Evolutionary conservation across 1,140 invertebrate species (phyloP), one percentile per base, ranked within the genome.

Genomic region (Musca domestica): DNA sequence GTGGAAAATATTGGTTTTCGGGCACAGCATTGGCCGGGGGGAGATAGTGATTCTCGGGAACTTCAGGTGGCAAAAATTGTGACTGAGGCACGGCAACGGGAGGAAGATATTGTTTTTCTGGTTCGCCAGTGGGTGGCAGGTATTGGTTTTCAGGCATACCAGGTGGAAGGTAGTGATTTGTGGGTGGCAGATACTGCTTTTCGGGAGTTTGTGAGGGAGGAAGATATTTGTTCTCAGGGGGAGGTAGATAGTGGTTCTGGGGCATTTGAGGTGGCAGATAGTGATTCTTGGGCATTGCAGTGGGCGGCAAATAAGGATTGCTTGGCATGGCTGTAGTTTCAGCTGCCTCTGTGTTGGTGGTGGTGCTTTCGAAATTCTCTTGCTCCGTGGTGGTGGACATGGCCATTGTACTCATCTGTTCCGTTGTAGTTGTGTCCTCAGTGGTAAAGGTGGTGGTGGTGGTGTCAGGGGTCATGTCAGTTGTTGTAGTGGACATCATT

Each of bases 1-100:
- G 56, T 19, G 56, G 56, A 15, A 64, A 14, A 48, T 64, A 47
- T 23, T 48, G 41, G 10, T 48, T 47, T 64, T 77, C 41, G 15
- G 66, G 17, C 70, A 71, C 3, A 67, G 66, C 48, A 7, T 4
- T 2, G 2, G 14, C 12, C 6, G 56, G 14, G 15, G 56, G n/a
- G n/a, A 61, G 19, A 61, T 61, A 61, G 2, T 19, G 56, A 61
- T 34, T 61, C 20, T 61, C 27, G 17, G 56, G 56, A 9, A 61
- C 17, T 19, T 49, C 64, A n/a, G 61, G 34, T 48, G 30, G 34
- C n/a, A 64, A 46, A 22, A 49, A 10, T 23, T 49, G 12, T 12
- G 48, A 7, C 49, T 34, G 20, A 7, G 25, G 15, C 17, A 17
- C 17, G 17, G 25, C 17, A 12, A 25, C 15, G 10, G 19, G 7